Conservation (phyloP, 2,888 invertebrate genomes). For the Folsomia manolachei region DNA sequence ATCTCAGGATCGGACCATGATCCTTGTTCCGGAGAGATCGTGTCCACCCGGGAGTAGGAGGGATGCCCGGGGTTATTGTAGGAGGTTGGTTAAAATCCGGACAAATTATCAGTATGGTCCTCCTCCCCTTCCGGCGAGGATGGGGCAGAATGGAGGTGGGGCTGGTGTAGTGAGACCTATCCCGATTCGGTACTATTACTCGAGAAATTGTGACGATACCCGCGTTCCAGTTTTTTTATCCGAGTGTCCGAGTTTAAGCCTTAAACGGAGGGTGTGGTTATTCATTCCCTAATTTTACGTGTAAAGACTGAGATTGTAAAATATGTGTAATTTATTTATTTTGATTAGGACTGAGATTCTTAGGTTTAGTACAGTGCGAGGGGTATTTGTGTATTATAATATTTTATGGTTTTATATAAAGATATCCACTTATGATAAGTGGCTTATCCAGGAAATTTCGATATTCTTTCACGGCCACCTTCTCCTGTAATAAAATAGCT, state of each 20-base stretch:
- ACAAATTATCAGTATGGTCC: conserved; percentile 42
- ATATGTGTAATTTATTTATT: no score
- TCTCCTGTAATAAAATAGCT: neutral
- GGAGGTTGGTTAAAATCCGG: conserved; percentile 41
- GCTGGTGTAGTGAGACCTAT: conserved; percentile 32
- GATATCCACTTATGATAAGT: no score
- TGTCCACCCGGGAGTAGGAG: conserved; percentile 43
- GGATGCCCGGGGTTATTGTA: conserved; percentile 46
- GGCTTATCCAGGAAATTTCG: no score
- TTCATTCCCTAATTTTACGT: no score
- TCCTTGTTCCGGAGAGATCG: conserved; percentile 46
- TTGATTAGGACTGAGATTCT: no score
- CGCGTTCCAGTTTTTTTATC: conserved; percentile 48
- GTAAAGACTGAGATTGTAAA: no score
- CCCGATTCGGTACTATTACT: conserved; percentile 46
- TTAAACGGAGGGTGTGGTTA: neutral
- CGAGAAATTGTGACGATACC: conserved; percentile 48
- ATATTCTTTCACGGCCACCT: conserved; percentile 1
- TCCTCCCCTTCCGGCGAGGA: conserved; percentile 28
- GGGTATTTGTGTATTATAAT: no score
- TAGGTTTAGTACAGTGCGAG: no score
- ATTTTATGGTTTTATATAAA: no score
- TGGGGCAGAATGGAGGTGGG: neutral
- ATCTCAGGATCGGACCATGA: conserved; percentile 43
- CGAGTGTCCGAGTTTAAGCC: conserved; percentile 10